Evolutionary conservation across 37 sponge, comb jelly and placozoan species (phyloP), one percentile per base, ranked within the genome.

Genomic region (Halichondria panicea): DNA sequence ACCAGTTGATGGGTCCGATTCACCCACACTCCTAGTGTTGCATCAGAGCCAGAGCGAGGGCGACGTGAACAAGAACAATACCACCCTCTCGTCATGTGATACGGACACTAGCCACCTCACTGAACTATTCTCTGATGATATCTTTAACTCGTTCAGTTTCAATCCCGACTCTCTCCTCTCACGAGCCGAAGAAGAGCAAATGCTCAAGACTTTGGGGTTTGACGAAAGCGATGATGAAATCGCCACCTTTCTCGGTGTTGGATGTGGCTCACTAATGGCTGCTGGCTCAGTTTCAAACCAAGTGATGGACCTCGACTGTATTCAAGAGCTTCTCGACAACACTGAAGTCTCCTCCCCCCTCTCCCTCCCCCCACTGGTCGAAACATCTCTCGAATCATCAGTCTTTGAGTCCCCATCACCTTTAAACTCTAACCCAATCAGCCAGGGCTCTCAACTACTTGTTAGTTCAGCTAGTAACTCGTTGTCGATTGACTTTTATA

Each of bases 91-190:
- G 37, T 4, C 15, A 3, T 21, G 18, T 25, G 38, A 64, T 45
- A 35, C 27, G 28, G 70, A 70, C 9, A 34, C 39, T 30, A 48
- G 50, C 32, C 27, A 48, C 44, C 5, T 70, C 1, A 35, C 1
- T 4, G 25, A 39, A 55, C 54, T 25, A 31, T 5, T 22, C 36
- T 8, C 7, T 4, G 28, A 28, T 19, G 59, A 68, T 28, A 3
- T 59, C 30, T 24, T 67, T 43, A 22, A 15, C 21, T 30, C 3
- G 4, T 67, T 42, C 37, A 27, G 59, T 7, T 76, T 84, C 71
- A 84, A 84, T 28, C 84, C 84, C 13, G 84, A 84, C 44, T 46
- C 68, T 28, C 84, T 84, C 40, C 71, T 84, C 32, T 68, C 84
- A 1, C 62, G 71, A 8, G 5, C 69, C 25, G 31, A 70, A 27